Evolutionary conservation across 2,888 invertebrate genomes (phyloP).

Genomic region (Pocota personata): DNA sequence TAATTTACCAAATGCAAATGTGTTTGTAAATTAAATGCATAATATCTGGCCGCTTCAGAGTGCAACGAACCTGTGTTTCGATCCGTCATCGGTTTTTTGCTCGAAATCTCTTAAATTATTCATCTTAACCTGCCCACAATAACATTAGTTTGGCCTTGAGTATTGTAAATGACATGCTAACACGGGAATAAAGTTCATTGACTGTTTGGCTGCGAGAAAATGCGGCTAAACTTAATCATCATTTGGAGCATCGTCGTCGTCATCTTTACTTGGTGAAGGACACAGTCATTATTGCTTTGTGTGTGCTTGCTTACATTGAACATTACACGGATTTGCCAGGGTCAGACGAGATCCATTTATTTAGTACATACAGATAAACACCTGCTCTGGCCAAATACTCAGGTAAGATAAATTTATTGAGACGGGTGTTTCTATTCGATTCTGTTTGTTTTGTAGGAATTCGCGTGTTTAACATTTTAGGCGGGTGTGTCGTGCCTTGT

Average conservation of each 20-base stretch:
- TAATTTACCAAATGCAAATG: not conserved
- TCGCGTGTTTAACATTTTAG: not conserved
- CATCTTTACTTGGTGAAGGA: not conserved
- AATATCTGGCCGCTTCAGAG: not conserved
- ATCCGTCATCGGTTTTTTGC: slow-evolving; percentile 12
- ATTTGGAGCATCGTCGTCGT: not conserved
- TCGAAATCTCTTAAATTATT: slow-evolving; percentile 22
- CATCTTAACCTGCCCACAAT: slow-evolving; percentile 1
- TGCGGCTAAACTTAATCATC: not conserved
- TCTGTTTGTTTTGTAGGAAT: not conserved
- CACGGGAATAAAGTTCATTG: slow-evolving; percentile 30
- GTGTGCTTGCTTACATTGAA: slow-evolving; percentile 11
- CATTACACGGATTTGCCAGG: slow-evolving; percentile 32
- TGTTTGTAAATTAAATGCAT: not conserved
- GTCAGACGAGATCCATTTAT: slow-evolving; percentile 8
- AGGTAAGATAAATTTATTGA: slow-evolving; percentile 28
- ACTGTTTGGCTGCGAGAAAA: slow-evolving; percentile 13
- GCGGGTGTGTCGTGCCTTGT: too few species aligned
- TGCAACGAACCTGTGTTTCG: slow-evolving; percentile 44
- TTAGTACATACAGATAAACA: slow-evolving; percentile 17
- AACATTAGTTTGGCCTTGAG: slow-evolving; percentile 47
- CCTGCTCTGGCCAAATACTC: slow-evolving; percentile 22
- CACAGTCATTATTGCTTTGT: not conserved
- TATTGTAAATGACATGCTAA: not conserved
- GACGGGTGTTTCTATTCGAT: not conserved